phyloP scores from a whole-genome alignment of 2,113 vertebrate species.

The Carollia perspicillata region DNA sequence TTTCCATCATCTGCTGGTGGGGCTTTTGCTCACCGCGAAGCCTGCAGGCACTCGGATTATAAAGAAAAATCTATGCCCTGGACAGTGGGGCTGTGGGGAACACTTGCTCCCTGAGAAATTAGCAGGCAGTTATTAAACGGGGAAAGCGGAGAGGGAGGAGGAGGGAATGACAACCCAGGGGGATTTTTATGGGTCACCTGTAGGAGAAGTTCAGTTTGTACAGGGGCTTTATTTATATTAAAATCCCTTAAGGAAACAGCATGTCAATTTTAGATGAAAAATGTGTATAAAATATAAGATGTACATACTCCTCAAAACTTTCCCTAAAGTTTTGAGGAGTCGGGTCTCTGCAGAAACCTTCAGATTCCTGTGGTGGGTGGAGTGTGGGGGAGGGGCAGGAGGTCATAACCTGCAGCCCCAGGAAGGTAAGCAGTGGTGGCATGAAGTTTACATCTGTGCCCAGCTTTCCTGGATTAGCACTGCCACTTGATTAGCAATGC shows the following conservation, averaged over 20 bases:
- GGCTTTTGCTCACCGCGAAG: background rate
- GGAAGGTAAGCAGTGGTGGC: background rate
- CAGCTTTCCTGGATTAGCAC: background rate
- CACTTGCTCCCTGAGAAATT: background rate
- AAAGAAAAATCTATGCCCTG: background rate
- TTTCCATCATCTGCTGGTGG: conserved; percentile 36
- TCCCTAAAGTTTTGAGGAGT: background rate
- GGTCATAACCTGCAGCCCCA: background rate
- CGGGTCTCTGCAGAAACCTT: background rate
- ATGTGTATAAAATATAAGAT: background rate
- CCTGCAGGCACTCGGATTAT: background rate
- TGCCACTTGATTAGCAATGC: background rate
- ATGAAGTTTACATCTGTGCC: background rate
- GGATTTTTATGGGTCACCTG: background rate
- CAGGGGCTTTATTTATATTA: background rate
- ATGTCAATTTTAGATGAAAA: background rate
- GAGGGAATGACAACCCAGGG: background rate
- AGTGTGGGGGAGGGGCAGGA: background rate
- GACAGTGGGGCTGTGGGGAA: background rate
- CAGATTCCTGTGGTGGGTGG: background rate
- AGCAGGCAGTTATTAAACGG: background rate
- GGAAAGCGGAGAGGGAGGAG: background rate
- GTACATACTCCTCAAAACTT: background rate
- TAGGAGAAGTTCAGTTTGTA: background rate
- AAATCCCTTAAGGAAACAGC: background rate